Conservation (phyloP, 2,888 invertebrate genomes). For the Leucania comma region DNA sequence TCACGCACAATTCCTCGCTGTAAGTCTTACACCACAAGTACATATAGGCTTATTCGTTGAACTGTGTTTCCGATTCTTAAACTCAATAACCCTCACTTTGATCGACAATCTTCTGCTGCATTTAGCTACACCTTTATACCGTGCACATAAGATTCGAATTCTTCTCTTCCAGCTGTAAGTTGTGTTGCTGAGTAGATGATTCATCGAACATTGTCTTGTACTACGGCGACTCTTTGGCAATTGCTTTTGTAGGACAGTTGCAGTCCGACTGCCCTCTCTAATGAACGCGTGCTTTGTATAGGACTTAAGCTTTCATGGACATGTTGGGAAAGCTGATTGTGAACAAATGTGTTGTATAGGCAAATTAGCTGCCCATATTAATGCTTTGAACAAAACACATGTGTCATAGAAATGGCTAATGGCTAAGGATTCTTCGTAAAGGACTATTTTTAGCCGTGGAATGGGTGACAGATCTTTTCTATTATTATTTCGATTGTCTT, state of each 20-base stretch:
- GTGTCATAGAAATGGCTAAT: slow-evolving; percentile 6
- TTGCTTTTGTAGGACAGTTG: slow-evolving; percentile 62
- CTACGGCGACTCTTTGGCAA: slow-evolving; percentile 55
- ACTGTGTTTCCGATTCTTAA: slow-evolving; percentile 56
- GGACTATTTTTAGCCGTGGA: not conserved
- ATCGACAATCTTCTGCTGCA: slow-evolving; percentile 28
- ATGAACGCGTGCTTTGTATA: slow-evolving; percentile 49
- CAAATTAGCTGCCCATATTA: slow-evolving; percentile 44
- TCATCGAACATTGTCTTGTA: slow-evolving; percentile 78
- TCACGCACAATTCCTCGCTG: slow-evolving; percentile 6
- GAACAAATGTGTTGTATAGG: slow-evolving; percentile 15
- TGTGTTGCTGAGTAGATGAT: slow-evolving; percentile 63
- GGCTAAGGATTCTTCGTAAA: not conserved
- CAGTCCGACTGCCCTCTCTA: slow-evolving; percentile 58
- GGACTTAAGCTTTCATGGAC: slow-evolving; percentile 53
- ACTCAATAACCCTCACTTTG: slow-evolving; percentile 61
- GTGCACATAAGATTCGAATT: slow-evolving; percentile 17
- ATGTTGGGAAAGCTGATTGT: slow-evolving; percentile 51
- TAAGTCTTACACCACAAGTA: slow-evolving; percentile 23
- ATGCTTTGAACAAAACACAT: slow-evolving; percentile 13
- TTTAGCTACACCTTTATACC: not conserved
- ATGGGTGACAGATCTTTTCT: not conserved
- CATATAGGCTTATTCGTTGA: slow-evolving; percentile 31
- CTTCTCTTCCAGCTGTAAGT: not conserved
- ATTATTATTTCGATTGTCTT: slow-evolving; percentile 13